Evolutionary conservation across 2,113 vertebrate genomes (phyloP).

Genomic region (Delphinus delphis): DNA sequence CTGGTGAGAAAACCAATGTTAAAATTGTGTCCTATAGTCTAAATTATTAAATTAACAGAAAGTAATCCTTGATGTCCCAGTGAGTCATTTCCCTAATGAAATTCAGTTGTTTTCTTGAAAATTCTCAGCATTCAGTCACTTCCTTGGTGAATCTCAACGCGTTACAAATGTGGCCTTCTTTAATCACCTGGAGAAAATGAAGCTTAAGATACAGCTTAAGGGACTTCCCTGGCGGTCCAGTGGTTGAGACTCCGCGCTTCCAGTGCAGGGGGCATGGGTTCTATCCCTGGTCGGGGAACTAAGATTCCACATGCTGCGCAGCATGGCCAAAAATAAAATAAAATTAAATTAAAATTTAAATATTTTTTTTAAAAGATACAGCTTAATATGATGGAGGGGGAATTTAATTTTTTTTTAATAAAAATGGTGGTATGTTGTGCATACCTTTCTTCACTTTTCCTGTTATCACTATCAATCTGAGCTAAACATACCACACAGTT

Average conservation of each 20-base stretch:
- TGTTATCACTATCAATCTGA: background rate
- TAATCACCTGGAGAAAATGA: conserved; percentile 7
- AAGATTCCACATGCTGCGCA: too few species aligned
- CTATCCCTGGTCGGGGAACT: too few species aligned
- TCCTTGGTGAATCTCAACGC: background rate
- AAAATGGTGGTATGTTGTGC: background rate
- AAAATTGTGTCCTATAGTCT: conserved; percentile 7
- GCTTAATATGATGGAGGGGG: background rate
- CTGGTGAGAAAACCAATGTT: background rate
- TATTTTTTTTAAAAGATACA: too few species aligned
- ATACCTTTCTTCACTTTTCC: background rate
- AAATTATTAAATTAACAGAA: background rate
- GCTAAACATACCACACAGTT: background rate
- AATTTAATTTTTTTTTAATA: background rate
- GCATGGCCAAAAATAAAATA: too few species aligned
- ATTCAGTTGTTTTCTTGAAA: background rate
- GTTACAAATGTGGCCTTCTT: background rate
- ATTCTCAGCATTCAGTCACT: background rate
- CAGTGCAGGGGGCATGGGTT: too few species aligned
- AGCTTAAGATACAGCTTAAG: background rate
- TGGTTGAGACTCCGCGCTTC: too few species aligned
- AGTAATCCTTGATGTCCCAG: background rate
- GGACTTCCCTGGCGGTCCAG: too few species aligned
- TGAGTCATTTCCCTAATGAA: conserved; percentile 9
- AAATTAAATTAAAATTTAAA: too few species aligned